phyloP scores from a whole-genome alignment of 2,888 invertebrate genomes.

The Cephus spinipes region DNA sequence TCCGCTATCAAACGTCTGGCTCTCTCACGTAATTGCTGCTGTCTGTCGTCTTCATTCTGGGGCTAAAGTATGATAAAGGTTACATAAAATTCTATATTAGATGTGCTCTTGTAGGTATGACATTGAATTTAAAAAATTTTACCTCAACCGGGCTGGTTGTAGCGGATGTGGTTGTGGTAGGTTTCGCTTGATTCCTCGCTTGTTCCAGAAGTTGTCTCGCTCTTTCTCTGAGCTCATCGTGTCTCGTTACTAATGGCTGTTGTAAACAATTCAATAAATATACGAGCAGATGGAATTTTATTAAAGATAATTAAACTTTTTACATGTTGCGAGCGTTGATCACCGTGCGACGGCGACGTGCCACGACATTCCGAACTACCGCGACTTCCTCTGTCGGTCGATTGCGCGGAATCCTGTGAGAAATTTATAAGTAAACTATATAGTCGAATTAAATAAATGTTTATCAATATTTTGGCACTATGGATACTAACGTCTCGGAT shows the following conservation, averaged over 20 bases:
- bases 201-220: constrained; percentile 86
- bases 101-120: not conserved
- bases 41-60: constrained; percentile 86
- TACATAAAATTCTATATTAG: not conserved
- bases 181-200: constrained; percentile 70
- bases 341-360: constrained; percentile 56
- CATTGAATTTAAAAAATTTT: not conserved
- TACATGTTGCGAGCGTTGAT: constrained; percentile 61
- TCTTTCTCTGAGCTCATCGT: constrained; percentile 86
- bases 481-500: constrained; percentile 63
- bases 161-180: constrained; percentile 67
- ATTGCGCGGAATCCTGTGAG: constrained; percentile 49
- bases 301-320: constrained; percentile 32
- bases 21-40: constrained; percentile 86
- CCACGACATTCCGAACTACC: constrained; percentile 59
- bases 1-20: constrained; percentile 91
- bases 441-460: not conserved
- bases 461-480: not conserved
- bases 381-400: constrained; percentile 55
- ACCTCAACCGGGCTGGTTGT: constrained; percentile 71
- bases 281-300: not conserved
- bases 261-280: constrained; percentile 17
- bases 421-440: not conserved
- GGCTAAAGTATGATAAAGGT: constrained; percentile 42
- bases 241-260: constrained; percentile 82